Base-by-base conservation (phyloP, 2,888 invertebrate genomes). In the Ptychoptera albimana region DNA sequence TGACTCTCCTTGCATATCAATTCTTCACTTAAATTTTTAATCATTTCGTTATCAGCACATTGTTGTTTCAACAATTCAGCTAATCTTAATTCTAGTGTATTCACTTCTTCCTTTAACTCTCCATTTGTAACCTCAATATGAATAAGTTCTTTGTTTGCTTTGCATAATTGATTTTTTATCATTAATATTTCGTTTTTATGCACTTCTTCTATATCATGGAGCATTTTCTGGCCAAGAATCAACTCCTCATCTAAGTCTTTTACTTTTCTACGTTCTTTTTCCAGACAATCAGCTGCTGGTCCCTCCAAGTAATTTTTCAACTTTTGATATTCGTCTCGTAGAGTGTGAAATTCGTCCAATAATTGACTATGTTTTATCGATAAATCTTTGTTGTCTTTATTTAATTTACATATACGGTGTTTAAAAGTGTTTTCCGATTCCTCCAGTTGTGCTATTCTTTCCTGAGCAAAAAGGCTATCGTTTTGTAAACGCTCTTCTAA, bases 91-190 rank as follows among this genome's bases (percentile, higher is more conserved):
- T 74, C 75, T 54, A 76, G 62, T 52, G 72, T 74, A 60, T 72
- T 70, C 29, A 80, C 79, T 69, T 79, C 79, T 59, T 80, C 79
- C 53, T 71, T 73, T 9, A 81, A 62, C 61, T 79, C 79, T 45
- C 75, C 70, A 52, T 77, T 79, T 29, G 75, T 78, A 38, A 78
- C 77, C 55, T 79, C 79, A 45, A 74, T 64, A 45, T 80, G 77
- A 55, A 75, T 68, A 48, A 73, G 68, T 51, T 72, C 71, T 58
- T 75, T 75, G 52, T 65, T 67, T 15, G 69, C 52, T 44, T 74
- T 67, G 36, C 60, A 63, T 42, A 78, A 60, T 50, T 75, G 73
- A 37, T 64, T 67, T 44, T 71, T 70, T 43, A 74, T 59, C 11
- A 57, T 51, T 10, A 71, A 72, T 40, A 74, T 53, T 53, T 76